Percentiles rank a stretch among this genome's conserved stretches.
phyloP scores from a whole-genome alignment of 2,113 vertebrate genomes.

The Morone chrysops region DNA sequence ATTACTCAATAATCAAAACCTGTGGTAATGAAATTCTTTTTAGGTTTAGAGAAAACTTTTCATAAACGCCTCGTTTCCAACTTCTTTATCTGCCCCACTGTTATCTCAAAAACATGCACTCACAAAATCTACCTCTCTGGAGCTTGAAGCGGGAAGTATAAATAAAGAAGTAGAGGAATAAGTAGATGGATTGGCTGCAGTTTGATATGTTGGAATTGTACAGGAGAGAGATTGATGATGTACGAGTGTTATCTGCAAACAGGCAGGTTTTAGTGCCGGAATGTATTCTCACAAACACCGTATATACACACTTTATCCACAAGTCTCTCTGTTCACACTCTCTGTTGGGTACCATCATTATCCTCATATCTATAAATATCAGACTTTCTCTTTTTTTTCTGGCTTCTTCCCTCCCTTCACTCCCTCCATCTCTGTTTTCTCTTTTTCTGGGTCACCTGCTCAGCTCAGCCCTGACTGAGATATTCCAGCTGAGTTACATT shows the following conservation, averaged over 20 bases:
- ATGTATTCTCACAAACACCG: conserved; percentile 35
- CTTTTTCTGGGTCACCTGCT: conserved; percentile 80
- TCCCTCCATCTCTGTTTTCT: conserved; percentile 64
- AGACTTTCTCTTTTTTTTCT: conserved; percentile 45
- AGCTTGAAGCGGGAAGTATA: conserved; percentile 11
- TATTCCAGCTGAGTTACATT: conserved; percentile 69
- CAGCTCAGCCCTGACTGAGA: conserved; percentile 64
- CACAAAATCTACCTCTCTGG: not conserved
- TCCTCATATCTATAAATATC: conserved; percentile 80
- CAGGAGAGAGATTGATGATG: conserved; percentile 56
- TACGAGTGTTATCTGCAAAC: conserved; percentile 64
- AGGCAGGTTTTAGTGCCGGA: conserved; percentile 63
- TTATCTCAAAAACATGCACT: conserved; percentile 43
- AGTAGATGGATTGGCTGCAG: conserved; percentile 43
- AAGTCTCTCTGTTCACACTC: conserved; percentile 51
- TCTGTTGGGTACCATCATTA: conserved; percentile 68
- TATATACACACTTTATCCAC: conserved; percentile 50
- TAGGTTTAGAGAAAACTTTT: not conserved
- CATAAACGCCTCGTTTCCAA: not conserved
- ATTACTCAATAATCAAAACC: not conserved
- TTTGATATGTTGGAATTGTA: conserved; percentile 46
- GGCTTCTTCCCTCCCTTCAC: conserved; percentile 39
- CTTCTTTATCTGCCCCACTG: conserved; percentile 6
- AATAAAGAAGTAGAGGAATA: conserved; percentile 13
- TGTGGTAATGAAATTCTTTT: not conserved